A percentile compares a stretch with the other conserved stretches of the same genome.
Conservation (phyloP, 2,797 vertebrate species). For the Meriones psammophilus region DNA sequence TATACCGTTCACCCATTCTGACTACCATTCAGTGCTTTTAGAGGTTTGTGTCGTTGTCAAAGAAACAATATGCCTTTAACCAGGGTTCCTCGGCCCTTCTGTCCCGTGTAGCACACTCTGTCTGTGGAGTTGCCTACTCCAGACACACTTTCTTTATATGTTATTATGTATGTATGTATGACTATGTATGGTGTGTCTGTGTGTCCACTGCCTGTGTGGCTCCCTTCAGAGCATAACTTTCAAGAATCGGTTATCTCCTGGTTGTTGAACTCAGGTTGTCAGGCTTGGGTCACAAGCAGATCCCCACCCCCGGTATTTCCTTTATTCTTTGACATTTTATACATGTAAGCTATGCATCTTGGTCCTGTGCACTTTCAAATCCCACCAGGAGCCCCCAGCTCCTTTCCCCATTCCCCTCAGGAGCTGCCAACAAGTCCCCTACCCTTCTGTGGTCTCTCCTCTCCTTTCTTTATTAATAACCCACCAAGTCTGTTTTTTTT, state of each 20-base stretch:
- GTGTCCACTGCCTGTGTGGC: neutral
- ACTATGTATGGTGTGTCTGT: neutral
- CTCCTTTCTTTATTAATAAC: neutral
- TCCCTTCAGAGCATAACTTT: neutral
- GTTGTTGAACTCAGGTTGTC: neutral
- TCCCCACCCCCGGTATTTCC: neutral
- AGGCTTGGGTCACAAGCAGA: neutral
- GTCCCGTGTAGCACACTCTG: neutral
- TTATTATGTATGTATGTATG: neutral
- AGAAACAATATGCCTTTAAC: neutral
- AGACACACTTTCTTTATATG: conserved; percentile 27
- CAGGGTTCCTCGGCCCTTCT: neutral
- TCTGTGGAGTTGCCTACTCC: neutral
- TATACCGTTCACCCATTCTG: neutral
- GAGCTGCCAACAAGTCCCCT: too few species aligned
- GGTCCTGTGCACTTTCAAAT: neutral
- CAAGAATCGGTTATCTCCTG: neutral
- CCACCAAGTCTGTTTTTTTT: too few species aligned
- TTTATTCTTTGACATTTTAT: neutral
- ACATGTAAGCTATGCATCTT: neutral
- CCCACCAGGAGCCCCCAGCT: neutral
- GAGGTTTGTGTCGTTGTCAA: conserved; percentile 34
- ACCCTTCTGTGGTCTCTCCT: too few species aligned
- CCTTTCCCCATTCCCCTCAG: neutral
- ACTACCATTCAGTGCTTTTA: neutral